Evolutionary conservation across 2,113 vertebrate species (phyloP).

Genomic region (Oceanodroma tethys): DNA sequence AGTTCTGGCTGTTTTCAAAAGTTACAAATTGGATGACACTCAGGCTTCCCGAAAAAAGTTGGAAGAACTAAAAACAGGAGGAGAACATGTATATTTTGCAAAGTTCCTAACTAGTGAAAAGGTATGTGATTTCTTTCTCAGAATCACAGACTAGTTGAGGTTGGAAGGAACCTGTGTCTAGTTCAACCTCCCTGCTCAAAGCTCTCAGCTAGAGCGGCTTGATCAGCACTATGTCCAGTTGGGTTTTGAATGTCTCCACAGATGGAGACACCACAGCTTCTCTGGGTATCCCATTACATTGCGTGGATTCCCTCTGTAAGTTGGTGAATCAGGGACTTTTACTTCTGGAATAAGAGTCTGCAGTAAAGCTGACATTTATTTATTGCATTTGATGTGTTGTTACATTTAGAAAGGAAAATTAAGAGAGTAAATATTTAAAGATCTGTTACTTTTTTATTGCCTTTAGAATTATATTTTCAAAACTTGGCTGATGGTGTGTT

Average conservation of each 20-base stretch:
- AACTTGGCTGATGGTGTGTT: background rate
- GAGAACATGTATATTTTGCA: slow-evolving; percentile 95
- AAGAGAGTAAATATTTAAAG: background rate
- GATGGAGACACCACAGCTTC: background rate
- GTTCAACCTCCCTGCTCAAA: background rate
- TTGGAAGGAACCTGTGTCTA: background rate
- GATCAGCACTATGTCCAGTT: accelerated
- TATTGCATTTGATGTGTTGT: background rate
- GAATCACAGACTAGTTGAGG: background rate
- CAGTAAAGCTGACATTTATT: background rate
- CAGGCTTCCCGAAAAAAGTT: slow-evolving; percentile 94
- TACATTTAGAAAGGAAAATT: background rate
- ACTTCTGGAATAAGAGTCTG: background rate
- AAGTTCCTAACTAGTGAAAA: slow-evolving; percentile 99
- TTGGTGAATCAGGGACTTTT: background rate
- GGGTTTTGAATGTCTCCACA: background rate
- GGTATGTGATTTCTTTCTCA: slow-evolving; percentile 67
- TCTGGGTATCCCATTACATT: background rate
- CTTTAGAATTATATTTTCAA: background rate
- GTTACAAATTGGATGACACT: slow-evolving; percentile 95
- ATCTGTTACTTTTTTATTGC: background rate
- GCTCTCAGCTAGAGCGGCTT: background rate
- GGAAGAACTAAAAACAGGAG: slow-evolving; percentile 89
- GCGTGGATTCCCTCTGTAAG: background rate
- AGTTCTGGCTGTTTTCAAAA: slow-evolving; percentile 95